Evolutionary conservation across 1,140 invertebrate genomes (phyloP).

Genomic region (Macrobrachium nipponense): DNA sequence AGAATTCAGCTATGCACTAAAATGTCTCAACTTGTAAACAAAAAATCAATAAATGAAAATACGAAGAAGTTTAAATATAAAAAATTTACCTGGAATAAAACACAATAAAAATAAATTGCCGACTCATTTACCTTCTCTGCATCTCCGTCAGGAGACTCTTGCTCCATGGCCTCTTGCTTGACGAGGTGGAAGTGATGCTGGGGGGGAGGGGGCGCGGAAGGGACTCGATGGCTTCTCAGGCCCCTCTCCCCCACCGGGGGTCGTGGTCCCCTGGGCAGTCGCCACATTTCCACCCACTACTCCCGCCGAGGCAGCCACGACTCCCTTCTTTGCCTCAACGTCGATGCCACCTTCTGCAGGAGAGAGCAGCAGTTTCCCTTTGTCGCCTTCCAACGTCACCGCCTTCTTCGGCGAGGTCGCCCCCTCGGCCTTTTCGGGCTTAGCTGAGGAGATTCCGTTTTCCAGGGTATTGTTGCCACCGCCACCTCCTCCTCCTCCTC

Average conservation of each 20-base stretch:
- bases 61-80: too few species aligned
- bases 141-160: background rate
- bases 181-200: background rate
- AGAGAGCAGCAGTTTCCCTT: background rate
- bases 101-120: too few species aligned
- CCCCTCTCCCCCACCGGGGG: background rate
- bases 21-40: too few species aligned
- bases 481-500: background rate
- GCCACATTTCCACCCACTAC: background rate
- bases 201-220: background rate
- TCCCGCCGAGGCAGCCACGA: background rate
- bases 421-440: background rate
- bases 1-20: too few species aligned
- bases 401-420: too few species aligned
- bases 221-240: background rate
- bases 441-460: background rate
- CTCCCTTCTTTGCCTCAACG: background rate
- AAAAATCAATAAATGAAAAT: too few species aligned
- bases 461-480: too few species aligned
- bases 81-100: too few species aligned
- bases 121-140: background rate
- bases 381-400: background rate
- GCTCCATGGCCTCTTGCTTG: background rate
- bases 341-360: background rate
- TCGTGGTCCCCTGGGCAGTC: background rate